Base-by-base conservation (phyloP, 2,888 invertebrate species). In the Netelia virgata region DNA sequence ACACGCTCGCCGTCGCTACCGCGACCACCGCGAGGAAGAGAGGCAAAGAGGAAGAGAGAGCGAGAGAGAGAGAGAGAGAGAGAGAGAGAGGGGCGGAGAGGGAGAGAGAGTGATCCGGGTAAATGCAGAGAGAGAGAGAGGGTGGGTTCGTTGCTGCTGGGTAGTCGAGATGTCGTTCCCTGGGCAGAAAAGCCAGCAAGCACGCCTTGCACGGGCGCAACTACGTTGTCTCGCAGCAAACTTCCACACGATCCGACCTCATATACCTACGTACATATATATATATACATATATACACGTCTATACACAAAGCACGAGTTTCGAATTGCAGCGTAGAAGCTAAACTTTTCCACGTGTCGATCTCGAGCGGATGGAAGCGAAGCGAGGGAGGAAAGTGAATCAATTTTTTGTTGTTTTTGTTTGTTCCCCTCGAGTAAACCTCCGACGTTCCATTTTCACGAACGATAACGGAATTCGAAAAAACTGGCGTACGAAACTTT, bases 1-100 rank as follows among this genome's bases (percentile, higher is more conserved):
- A 87, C 88, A 88, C 86, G 78, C 64, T 73, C 53, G n/a, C n/a
- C 16, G 64, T 68, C 68, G 70, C 55, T 55, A 59, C 63, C 68
- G 55, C 61, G 28, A 72, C 50, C 47, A 20, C 73, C 9, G 9
- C 57, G 8, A 57, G 3, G 57, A 18, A n/a, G 5, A 8, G 10
- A 47, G 75, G 57, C 47, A 70, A 47, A 41, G 59, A 16, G 36
- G 61, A 61, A n/a, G 43, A 59, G 53, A 1, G 10, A 14, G 11
- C 1, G 6, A n/a, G n/a, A 16, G 16, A 57, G 9, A 16, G 16
- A 47, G 28, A 23, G 23, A 50, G 14, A 2, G 10, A 8, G 10
- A 47, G 75, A 61, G 64, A 55, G 61, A 47, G 50, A 53, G 16
- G 43, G 70, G 57, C 55, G 64, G 55, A 50, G 59, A 16, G 36